Percentiles rank a stretch among this genome's conserved stretches.
phyloP scores from a whole-genome alignment of 2,797 vertebrate genomes.

The Platalea minor region DNA sequence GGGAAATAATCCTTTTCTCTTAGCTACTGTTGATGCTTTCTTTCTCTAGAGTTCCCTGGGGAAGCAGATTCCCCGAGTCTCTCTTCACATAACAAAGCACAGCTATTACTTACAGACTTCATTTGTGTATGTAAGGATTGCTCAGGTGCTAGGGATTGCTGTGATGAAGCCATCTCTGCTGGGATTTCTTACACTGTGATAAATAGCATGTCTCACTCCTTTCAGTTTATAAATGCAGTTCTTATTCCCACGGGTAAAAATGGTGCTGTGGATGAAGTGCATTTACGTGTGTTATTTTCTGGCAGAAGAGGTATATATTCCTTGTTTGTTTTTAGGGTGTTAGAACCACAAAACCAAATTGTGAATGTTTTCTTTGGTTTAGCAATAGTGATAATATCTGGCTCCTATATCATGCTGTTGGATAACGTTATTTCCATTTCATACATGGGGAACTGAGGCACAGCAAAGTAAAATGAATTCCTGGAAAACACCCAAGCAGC shows the following conservation, averaged over 20 bases:
- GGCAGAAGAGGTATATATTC: neutral
- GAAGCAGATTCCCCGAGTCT: neutral
- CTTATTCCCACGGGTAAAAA: neutral
- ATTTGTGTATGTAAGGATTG: neutral
- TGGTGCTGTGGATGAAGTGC: neutral
- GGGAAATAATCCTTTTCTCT: neutral
- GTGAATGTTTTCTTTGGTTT: neutral
- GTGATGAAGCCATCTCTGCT: neutral
- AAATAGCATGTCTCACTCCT: neutral
- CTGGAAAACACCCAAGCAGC: slow-evolving; percentile 27
- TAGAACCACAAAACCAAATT: neutral
- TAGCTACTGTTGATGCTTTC: neutral
- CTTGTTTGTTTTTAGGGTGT: neutral
- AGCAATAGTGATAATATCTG: neutral
- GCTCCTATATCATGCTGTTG: neutral
- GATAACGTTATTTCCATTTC: slow-evolving; percentile 3
- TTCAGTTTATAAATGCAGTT: neutral
- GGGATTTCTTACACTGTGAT: neutral
- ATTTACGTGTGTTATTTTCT: neutral
- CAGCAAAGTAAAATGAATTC: neutral
- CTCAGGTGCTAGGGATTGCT: neutral
- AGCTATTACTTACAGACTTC: neutral
- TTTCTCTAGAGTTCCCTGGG: neutral
- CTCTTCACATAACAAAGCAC: neutral
- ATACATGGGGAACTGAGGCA: neutral